A percentile compares a stretch with the other conserved stretches of the same genome.
Conservation (phyloP, 2,888 invertebrate species). For the Drosophila melanosoma region DNA sequence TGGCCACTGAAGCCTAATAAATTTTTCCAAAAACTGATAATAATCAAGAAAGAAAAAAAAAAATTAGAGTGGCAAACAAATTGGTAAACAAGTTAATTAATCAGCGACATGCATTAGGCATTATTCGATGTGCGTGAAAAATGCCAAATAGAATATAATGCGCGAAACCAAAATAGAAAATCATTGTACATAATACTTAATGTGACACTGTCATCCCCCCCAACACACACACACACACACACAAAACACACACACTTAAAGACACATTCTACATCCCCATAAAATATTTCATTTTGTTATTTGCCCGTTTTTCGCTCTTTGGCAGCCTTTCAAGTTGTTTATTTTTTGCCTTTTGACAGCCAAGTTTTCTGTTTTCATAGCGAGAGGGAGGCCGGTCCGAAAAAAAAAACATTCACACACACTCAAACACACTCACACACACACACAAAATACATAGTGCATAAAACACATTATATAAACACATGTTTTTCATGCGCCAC, state of each 20-base stretch:
- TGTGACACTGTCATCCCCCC: constrained; percentile 14
- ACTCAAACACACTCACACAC: neutral
- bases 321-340: constrained; percentile 43
- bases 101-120: constrained; percentile 52
- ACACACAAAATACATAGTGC: neutral
- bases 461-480: constrained; percentile 20
- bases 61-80: constrained; percentile 18
- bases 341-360: constrained; percentile 9
- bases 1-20: constrained; percentile 23
- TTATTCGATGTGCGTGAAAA: constrained; percentile 32
- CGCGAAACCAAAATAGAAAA: constrained; percentile 21
- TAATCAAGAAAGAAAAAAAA: constrained; percentile 6
- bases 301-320: constrained; percentile 16
- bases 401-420: neutral
- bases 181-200: constrained; percentile 18
- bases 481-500: constrained; percentile 23
- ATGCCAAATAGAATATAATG: constrained; percentile 14
- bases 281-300: constrained; percentile 15
- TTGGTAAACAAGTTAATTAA: constrained; percentile 68
- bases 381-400: constrained; percentile 41
- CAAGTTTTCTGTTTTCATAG: constrained; percentile 1
- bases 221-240: neutral
- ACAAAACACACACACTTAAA: neutral
- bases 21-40: constrained; percentile 44
- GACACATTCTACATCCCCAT: constrained; percentile 1